Evolutionary conservation across 2,113 vertebrate genomes (phyloP).

Genomic region (Chaetodon trifascialis): DNA sequence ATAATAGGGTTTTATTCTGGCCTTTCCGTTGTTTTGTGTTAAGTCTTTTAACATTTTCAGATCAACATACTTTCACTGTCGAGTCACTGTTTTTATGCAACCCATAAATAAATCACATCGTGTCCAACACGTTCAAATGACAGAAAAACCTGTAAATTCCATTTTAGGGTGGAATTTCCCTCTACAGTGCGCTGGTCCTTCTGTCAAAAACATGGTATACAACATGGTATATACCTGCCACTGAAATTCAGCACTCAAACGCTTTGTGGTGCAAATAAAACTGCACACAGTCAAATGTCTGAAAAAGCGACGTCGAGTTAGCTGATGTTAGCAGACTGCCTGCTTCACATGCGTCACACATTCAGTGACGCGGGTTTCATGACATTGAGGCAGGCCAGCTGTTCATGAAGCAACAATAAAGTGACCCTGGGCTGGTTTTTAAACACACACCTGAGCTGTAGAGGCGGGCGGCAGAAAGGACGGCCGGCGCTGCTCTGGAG

Average conservation of each 20-base stretch:
- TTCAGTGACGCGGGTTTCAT: slow-evolving; percentile 38
- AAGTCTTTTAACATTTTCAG: neutral
- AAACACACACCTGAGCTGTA: slow-evolving; percentile 80
- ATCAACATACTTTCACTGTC: too few species aligned
- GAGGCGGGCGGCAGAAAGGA: slow-evolving; percentile 65
- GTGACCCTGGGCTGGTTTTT: neutral
- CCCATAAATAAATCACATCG: neutral
- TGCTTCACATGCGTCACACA: slow-evolving; percentile 16
- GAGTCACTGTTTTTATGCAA: neutral
- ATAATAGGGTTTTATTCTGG: neutral
- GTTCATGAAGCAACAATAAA: neutral
- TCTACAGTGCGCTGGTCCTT: neutral
- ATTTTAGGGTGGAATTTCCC: neutral
- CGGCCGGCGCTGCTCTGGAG: slow-evolving; percentile 43
- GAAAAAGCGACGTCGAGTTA: neutral
- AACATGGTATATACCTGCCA: neutral
- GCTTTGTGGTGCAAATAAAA: neutral
- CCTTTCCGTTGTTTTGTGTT: neutral
- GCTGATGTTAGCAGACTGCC: neutral
- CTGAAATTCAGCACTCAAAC: neutral
- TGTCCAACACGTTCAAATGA: neutral
- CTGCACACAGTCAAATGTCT: neutral
- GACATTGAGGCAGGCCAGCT: slow-evolving; percentile 65
- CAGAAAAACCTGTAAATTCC: neutral
- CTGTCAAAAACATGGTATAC: neutral